A percentile compares a stretch with the other conserved stretches of the same genome.
phyloP scores from a whole-genome alignment of 37 sponge, comb jelly and placozoan genomes.

The Cliona cf. orientalis region DNA sequence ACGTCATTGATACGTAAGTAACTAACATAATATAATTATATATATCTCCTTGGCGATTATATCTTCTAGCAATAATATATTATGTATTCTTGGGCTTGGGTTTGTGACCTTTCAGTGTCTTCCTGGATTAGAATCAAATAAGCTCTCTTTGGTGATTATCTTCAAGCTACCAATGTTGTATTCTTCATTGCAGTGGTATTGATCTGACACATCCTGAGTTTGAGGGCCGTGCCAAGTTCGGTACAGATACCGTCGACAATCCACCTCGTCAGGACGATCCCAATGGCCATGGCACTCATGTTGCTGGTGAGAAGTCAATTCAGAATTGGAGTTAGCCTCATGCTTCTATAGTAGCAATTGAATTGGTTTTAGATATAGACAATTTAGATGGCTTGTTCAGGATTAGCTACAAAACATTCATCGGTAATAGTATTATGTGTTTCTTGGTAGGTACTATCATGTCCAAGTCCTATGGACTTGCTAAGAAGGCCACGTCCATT shows the following conservation, averaged over 20 bases:
- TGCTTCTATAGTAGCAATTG: too few species aligned
- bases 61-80: too few species aligned
- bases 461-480: conserved; percentile 68
- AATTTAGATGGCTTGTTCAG: too few species aligned
- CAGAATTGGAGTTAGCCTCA: too few species aligned
- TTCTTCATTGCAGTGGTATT: conserved; percentile 49
- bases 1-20: conserved; percentile 79
- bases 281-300: conserved; percentile 83
- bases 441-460: conserved; percentile 63
- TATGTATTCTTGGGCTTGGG: too few species aligned
- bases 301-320: conserved; percentile 59
- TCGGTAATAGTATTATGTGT: too few species aligned
- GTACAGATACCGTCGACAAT: conserved; percentile 45
- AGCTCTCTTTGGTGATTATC: neutral
- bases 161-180: neutral
- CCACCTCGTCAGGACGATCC: conserved; percentile 54
- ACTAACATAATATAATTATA: neutral
- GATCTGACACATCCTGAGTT: conserved; percentile 54
- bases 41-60: too few species aligned
- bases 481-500: conserved; percentile 69
- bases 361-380: neutral
- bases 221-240: conserved; percentile 56
- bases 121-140: neutral
- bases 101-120: too few species aligned
- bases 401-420: neutral